Evolutionary conservation across 2,888 invertebrate genomes (phyloP).

Genomic region (Metacarcinus magister): DNA sequence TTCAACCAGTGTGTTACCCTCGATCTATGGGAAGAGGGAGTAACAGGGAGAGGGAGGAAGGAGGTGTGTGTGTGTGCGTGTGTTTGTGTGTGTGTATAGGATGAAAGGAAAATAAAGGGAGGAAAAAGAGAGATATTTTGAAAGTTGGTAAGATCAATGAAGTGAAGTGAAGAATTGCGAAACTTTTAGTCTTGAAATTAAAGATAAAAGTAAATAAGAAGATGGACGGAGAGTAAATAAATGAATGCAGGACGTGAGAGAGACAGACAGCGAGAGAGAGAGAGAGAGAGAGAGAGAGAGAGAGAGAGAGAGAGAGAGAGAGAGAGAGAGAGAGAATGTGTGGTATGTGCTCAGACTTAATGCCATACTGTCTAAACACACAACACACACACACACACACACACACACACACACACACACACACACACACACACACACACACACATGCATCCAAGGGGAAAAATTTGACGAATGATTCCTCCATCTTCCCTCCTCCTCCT

Average conservation of each 20-base stretch:
- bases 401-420: too few species aligned
- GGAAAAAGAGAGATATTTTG: neutral
- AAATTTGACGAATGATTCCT: constrained; percentile 1
- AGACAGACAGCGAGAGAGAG: neutral
- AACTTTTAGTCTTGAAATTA: neutral
- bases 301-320: constrained; percentile 26
- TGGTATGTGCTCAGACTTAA: too few species aligned
- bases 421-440: neutral
- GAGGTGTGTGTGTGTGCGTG: too few species aligned
- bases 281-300: constrained; percentile 26
- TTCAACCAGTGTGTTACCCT: too few species aligned
- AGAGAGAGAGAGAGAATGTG: neutral
- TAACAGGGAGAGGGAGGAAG: too few species aligned
- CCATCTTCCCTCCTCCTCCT: neutral
- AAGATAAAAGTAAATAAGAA: constrained; percentile 1
- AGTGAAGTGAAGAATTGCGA: neutral
- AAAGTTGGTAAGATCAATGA: neutral
- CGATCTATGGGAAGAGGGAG: too few species aligned
- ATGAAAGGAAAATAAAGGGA: neutral
- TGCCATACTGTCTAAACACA: too few species aligned
- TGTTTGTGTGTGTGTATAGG: too few species aligned
- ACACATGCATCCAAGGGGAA: neutral
- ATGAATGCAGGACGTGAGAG: neutral
- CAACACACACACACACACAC: too few species aligned
- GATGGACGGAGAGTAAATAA: neutral